Percentiles rank a stretch among this genome's conserved stretches.
Conservation (phyloP, 2,113 vertebrate genomes). For the Speoplatyrhinus poulsoni region DNA sequence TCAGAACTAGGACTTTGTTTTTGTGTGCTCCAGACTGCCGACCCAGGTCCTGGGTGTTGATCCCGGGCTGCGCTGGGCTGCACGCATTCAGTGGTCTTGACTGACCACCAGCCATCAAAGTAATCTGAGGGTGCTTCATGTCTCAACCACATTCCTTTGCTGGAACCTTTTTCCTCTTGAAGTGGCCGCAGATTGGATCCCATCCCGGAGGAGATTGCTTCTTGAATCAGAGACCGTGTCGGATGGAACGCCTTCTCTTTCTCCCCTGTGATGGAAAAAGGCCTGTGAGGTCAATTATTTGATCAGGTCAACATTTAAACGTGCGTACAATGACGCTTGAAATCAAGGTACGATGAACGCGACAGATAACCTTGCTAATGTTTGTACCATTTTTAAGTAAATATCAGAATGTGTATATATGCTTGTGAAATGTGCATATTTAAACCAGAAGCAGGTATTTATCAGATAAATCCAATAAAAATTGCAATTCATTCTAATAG, state of each 20-base stretch:
- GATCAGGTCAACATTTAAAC: too few relatives aligned
- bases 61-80: not conserved
- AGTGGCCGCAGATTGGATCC: slow-evolving; percentile 39
- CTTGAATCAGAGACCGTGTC: slow-evolving; percentile 24
- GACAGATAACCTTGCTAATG: too few relatives aligned
- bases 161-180: slow-evolving; percentile 21
- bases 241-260: not conserved
- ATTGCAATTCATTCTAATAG: too few relatives aligned
- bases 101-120: slow-evolving; percentile 20
- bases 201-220: slow-evolving; percentile 32
- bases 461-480: too few relatives aligned
- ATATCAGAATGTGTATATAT: too few relatives aligned
- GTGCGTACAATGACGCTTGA: too few relatives aligned
- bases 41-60: slow-evolving; percentile 6
- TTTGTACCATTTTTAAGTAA: too few relatives aligned
- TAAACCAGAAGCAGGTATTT: too few relatives aligned
- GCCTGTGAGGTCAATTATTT: not conserved
- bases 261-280: not conserved
- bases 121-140: slow-evolving; percentile 26
- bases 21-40: slow-evolving; percentile 12
- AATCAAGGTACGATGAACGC: too few relatives aligned
- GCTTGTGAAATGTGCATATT: too few relatives aligned
- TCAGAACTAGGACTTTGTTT: not conserved
- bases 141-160: slow-evolving; percentile 18
- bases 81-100: not conserved